These are phyloP conservation scores for Capricornis sumatraensis DNA, from an alignment of 2,113 vertebrate genomes.

Conservation along the genomic window DNA sequence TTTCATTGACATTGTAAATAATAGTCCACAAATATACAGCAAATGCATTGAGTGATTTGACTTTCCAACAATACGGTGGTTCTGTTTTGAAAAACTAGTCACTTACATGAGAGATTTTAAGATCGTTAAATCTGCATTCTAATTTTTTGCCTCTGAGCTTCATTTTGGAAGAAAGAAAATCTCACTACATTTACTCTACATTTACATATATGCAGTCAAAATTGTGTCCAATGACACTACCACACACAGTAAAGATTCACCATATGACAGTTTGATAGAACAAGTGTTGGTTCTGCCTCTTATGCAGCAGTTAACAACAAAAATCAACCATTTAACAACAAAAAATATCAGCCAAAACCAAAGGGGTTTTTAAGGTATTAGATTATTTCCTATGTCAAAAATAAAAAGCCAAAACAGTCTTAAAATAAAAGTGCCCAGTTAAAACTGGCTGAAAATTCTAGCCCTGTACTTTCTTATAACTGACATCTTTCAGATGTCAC, in stretches of 20 bases:
- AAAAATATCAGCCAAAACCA: background rate
- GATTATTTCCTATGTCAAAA: background rate
- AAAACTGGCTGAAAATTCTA: background rate
- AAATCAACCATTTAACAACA: background rate
- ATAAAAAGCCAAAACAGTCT: background rate
- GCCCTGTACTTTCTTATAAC: background rate
- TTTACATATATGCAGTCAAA: background rate
- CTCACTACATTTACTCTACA: background rate
- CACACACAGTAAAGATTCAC: background rate
- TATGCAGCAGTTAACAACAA: background rate
- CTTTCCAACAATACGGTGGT: background rate
- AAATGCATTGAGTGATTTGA: background rate
- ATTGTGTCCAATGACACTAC: background rate
- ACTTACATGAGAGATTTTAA: background rate
- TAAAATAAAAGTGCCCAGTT: background rate
- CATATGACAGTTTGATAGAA: background rate
- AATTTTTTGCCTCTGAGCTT: background rate
- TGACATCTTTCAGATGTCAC: background rate
- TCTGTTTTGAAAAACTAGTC: background rate
- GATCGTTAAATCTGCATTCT: background rate
- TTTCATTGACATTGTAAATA: constrained; percentile 12
- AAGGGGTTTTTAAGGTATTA: background rate
- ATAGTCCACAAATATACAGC: background rate
- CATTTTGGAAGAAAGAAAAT: background rate
- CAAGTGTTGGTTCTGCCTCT: background rate